Evolutionary conservation across 53 echinoderm and acorn worm species (phyloP).

Genomic region (Mesocentrotus franciscanus): DNA sequence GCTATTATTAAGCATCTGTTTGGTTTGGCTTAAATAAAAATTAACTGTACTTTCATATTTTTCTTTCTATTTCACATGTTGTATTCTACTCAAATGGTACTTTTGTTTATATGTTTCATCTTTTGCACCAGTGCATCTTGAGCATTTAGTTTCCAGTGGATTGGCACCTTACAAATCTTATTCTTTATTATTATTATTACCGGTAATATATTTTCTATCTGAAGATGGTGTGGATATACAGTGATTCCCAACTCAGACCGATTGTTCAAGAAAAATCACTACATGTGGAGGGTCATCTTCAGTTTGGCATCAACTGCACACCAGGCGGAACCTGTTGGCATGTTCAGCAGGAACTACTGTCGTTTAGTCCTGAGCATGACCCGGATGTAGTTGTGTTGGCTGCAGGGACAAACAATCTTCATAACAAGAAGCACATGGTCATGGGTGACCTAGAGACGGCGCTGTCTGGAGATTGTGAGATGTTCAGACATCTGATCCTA

Average conservation of each 20-base stretch:
- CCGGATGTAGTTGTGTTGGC: conserved; percentile 40
- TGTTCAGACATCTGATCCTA: background rate
- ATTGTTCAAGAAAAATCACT: background rate
- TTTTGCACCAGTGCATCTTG: background rate
- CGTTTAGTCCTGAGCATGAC: background rate
- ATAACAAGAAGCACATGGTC: conserved; percentile 1
- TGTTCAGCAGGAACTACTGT: conserved; percentile 16
- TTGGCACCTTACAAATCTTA: background rate
- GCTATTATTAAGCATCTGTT: too few species aligned
- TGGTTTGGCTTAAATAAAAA: too few species aligned
- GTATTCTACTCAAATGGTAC: too few species aligned
- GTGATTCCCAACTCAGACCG: conserved; percentile 42
- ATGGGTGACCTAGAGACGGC: background rate
- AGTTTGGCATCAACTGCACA: conserved; percentile 39
- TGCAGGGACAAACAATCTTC: conserved; percentile 38
- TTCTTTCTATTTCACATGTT: too few species aligned
- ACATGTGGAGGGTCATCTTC: background rate
- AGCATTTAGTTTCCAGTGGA: background rate
- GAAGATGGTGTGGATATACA: conserved; percentile 36
- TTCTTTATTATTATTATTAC: background rate
- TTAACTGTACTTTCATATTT: too few species aligned
- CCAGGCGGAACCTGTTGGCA: conserved; percentile 44
- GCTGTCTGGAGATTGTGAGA: conserved; percentile 6
- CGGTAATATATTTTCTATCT: background rate
- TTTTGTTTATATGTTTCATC: too few species aligned